Conservation (phyloP, 2,888 invertebrate species). For the Fragum fragum region DNA sequence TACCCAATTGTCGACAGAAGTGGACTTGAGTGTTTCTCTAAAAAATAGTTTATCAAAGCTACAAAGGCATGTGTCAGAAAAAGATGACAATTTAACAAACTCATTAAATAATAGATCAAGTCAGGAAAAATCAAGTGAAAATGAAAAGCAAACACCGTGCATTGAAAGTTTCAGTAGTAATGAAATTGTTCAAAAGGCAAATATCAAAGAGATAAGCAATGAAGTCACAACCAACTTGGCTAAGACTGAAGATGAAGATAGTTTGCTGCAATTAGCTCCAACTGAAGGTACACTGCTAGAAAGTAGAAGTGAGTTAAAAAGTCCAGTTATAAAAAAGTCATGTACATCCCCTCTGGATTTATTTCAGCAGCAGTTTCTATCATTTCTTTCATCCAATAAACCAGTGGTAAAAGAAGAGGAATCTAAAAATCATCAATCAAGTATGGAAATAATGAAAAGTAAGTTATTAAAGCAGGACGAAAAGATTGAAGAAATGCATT, state of each 20-base stretch:
- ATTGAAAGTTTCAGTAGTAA: neutral
- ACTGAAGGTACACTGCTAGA: neutral
- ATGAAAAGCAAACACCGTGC: neutral
- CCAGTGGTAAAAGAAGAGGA: neutral
- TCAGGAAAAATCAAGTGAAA: neutral
- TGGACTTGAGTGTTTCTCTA: neutral
- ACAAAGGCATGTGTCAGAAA: neutral
- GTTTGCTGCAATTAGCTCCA: constrained; percentile 31
- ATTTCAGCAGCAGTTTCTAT: constrained; percentile 65
- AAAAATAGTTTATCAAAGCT: neutral
- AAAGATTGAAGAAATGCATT: neutral
- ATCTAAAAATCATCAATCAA: neutral
- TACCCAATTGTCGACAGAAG: neutral
- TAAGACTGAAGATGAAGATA: constrained; percentile 44
- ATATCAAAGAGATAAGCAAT: neutral
- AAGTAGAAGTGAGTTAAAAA: neutral
- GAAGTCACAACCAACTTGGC: neutral
- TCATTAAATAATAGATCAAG: neutral
- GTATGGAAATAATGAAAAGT: neutral
- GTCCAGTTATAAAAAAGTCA: constrained; percentile 9
- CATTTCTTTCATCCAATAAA: constrained; percentile 50
- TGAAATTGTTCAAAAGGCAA: neutral
- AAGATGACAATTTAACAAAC: neutral
- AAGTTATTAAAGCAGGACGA: neutral
- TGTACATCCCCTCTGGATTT: constrained; percentile 47